Percentiles rank a stretch among this genome's conserved stretches.
Evolutionary conservation across 2,888 invertebrate species (phyloP).

Genomic region (Seira sanloemensis): DNA sequence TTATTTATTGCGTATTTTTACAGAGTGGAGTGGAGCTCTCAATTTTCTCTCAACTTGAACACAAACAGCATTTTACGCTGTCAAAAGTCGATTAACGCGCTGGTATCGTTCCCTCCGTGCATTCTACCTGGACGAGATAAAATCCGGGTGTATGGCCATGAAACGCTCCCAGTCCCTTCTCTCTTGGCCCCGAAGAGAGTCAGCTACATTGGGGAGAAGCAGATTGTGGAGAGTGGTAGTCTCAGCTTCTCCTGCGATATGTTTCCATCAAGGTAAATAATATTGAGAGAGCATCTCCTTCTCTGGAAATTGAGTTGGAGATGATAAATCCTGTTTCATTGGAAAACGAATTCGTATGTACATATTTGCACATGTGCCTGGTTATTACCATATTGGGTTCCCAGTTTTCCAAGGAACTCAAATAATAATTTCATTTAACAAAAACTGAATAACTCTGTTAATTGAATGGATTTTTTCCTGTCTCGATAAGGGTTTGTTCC

Average conservation of each 20-base stretch:
- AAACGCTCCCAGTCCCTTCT: constrained; percentile 70
- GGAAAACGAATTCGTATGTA: background rate
- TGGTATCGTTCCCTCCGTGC: constrained; percentile 68
- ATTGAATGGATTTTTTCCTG: too few relatives aligned
- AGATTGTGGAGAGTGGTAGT: constrained; percentile 62
- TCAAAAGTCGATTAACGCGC: constrained; percentile 64
- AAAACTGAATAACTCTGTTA: too few relatives aligned
- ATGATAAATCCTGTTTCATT: constrained; percentile 1
- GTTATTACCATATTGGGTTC: too few relatives aligned
- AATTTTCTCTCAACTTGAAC: constrained; percentile 67
- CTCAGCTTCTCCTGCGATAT: constrained; percentile 69
- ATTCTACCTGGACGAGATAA: constrained; percentile 68
- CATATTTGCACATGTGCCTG: background rate
- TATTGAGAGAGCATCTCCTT: background rate
- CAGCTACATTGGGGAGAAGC: constrained; percentile 72
- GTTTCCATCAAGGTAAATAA: constrained; percentile 72
- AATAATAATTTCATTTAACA: too few relatives aligned
- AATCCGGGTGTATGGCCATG: constrained; percentile 71
- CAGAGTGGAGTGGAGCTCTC: constrained; percentile 73
- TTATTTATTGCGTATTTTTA: background rate
- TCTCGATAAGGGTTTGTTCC: too few relatives aligned
- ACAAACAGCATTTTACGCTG: constrained; percentile 70
- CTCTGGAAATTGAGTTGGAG: background rate
- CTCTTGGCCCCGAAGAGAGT: constrained; percentile 69
- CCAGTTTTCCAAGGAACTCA: too few relatives aligned